Percentiles rank a stretch among this genome's conserved stretches.
phyloP scores from a whole-genome alignment of 2,797 vertebrate genomes.

The Eleutherodactylus coqui region DNA sequence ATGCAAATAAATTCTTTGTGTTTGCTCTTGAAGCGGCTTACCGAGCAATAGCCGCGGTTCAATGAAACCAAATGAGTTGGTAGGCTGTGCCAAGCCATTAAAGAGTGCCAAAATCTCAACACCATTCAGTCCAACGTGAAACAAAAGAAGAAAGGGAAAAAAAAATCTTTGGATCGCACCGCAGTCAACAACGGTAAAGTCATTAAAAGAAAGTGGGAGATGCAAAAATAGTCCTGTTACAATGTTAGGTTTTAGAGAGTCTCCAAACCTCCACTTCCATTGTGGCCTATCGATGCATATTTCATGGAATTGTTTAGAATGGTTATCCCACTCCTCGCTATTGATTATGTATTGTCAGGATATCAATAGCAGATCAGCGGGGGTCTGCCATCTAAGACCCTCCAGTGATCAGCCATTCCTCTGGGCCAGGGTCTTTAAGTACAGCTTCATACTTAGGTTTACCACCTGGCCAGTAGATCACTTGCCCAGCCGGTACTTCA shows the following conservation, averaged over 20 bases:
- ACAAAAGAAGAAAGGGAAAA: constrained; percentile 39
- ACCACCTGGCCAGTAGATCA: too few species aligned
- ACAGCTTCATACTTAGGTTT: too few species aligned
- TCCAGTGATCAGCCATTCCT: too few species aligned
- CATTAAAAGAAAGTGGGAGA: background rate
- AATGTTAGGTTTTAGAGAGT: background rate
- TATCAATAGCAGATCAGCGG: too few species aligned
- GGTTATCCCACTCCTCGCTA: too few species aligned
- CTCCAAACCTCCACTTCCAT: background rate
- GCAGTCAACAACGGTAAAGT: background rate
- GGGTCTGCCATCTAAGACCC: too few species aligned
- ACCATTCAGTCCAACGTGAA: constrained; percentile 23
- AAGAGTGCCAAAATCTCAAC: constrained; percentile 41
- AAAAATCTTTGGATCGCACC: background rate
- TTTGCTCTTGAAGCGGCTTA: constrained; percentile 50
- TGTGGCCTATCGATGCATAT: background rate
- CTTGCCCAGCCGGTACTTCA: too few species aligned
- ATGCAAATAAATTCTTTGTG: constrained; percentile 59
- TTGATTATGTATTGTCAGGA: too few species aligned
- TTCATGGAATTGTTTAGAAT: too few species aligned
- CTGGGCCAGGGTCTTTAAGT: too few species aligned
- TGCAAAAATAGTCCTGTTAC: background rate
- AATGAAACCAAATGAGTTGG: constrained; percentile 54
- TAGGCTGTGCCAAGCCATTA: constrained; percentile 49
- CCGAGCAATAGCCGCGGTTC: constrained; percentile 48